phyloP scores from a whole-genome alignment of 2,113 vertebrate species.

The Marmota monax region DNA sequence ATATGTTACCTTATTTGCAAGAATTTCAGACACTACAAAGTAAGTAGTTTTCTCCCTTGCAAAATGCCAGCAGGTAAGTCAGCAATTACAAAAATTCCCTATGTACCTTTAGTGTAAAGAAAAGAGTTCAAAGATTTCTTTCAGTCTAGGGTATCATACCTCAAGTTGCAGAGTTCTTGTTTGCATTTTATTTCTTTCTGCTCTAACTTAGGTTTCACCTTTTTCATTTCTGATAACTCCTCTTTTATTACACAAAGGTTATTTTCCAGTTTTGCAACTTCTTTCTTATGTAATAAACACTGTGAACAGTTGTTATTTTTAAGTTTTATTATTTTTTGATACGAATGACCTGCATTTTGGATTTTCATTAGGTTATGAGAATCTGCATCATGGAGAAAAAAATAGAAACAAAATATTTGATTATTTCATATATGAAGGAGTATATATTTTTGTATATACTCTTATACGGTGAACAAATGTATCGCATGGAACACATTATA shows the following conservation, averaged over 20 bases:
- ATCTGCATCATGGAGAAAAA: too few relatives aligned
- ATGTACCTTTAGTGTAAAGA: not conserved
- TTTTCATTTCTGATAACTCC: slow-evolving; percentile 72
- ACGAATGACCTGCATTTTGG: too few relatives aligned
- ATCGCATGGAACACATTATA: not conserved
- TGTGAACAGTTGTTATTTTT: too few relatives aligned
- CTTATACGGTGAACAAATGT: too few relatives aligned
- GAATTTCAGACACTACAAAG: not conserved
- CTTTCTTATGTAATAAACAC: too few relatives aligned
- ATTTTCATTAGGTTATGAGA: too few relatives aligned
- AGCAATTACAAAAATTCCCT: not conserved
- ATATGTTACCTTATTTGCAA: not conserved
- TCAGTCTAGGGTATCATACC: slow-evolving; percentile 81
- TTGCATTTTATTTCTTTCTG: slow-evolving; percentile 90
- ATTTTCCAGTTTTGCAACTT: too few relatives aligned
- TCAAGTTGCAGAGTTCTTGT: slow-evolving; percentile 90
- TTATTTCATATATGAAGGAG: too few relatives aligned
- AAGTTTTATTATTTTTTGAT: too few relatives aligned
- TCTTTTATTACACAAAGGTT: too few relatives aligned
- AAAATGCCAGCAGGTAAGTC: not conserved
- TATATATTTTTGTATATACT: too few relatives aligned
- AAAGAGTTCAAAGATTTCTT: slow-evolving; percentile 8
- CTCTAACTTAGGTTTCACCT: slow-evolving; percentile 88
- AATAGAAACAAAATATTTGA: too few relatives aligned
- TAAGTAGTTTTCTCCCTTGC: not conserved